Conservation (phyloP, 2,797 vertebrate genomes). For the Thunnus albacares region DNA sequence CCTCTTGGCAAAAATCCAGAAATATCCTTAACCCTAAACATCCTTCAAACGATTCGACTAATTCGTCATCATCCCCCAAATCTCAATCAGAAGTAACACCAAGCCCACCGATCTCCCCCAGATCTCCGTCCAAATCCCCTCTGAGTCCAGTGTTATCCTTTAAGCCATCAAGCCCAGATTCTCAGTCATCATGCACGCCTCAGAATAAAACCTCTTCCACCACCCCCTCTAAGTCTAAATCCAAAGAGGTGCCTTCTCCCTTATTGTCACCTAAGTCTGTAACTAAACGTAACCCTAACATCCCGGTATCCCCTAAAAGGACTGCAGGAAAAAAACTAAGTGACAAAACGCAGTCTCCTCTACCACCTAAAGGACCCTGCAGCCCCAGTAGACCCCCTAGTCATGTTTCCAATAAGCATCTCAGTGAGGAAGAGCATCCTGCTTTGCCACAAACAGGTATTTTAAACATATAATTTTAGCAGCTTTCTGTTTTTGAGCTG, state of each 20-base stretch:
- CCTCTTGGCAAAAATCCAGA: slow-evolving; percentile 66
- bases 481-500: background rate
- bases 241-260: slow-evolving; percentile 43
- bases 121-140: slow-evolving; percentile 43
- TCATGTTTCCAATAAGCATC: slow-evolving; percentile 25
- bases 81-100: slow-evolving; percentile 30
- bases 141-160: slow-evolving; percentile 36
- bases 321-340: slow-evolving; percentile 37
- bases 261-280: slow-evolving; percentile 45
- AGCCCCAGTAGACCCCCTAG: slow-evolving; percentile 49
- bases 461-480: background rate
- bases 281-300: slow-evolving; percentile 17
- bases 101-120: slow-evolving; percentile 45
- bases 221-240: slow-evolving; percentile 42
- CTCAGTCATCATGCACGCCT: slow-evolving; percentile 27
- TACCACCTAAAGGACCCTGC: slow-evolving; percentile 47
- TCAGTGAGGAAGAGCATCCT: slow-evolving; percentile 28
- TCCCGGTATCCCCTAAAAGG: slow-evolving; percentile 11
- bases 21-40: slow-evolving; percentile 66
- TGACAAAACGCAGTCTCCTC: slow-evolving; percentile 24
- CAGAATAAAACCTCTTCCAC: slow-evolving; percentile 29
- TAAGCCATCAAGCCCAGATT: slow-evolving; percentile 47
- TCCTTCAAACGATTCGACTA: slow-evolving; percentile 50
- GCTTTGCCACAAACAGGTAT: slow-evolving; percentile 60
- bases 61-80: slow-evolving; percentile 50